Conservation (phyloP, 2,797 vertebrate genomes). For the Spinus olivaceus region DNA sequence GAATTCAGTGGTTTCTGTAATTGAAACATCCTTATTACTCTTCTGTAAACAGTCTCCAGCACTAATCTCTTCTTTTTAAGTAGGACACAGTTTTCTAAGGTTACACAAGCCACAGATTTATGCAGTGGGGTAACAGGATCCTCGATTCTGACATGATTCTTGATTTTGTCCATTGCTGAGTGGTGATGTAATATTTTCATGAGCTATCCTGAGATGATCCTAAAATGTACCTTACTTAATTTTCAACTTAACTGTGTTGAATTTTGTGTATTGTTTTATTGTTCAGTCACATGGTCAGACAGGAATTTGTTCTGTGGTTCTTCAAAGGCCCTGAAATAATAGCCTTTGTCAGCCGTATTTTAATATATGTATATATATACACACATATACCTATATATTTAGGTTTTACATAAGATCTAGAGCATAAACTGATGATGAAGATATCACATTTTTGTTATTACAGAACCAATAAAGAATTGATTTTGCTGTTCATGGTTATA, state of each 20-base stretch:
- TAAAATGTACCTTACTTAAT: neutral
- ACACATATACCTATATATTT: neutral
- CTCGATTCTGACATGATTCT: rapidly evolving
- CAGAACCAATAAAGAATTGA: neutral
- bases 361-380: too few relatives aligned
- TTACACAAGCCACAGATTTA: neutral
- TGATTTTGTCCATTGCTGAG: neutral
- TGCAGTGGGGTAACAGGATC: neutral
- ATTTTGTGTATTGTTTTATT: neutral
- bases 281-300: neutral
- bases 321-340: neutral
- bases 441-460: neutral
- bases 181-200: neutral
- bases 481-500: neutral
- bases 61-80: neutral
- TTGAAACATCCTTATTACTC: neutral
- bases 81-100: neutral
- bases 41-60: neutral
- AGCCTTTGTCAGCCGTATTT: neutral
- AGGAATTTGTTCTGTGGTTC: neutral
- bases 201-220: neutral
- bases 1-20: neutral
- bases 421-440: neutral
- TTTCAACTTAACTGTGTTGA: neutral
- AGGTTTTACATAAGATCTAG: neutral